These are phyloP conservation scores for Heliconius nattereri DNA, from an alignment of 1,140 invertebrate species.

Conservation along the genomic window DNA sequence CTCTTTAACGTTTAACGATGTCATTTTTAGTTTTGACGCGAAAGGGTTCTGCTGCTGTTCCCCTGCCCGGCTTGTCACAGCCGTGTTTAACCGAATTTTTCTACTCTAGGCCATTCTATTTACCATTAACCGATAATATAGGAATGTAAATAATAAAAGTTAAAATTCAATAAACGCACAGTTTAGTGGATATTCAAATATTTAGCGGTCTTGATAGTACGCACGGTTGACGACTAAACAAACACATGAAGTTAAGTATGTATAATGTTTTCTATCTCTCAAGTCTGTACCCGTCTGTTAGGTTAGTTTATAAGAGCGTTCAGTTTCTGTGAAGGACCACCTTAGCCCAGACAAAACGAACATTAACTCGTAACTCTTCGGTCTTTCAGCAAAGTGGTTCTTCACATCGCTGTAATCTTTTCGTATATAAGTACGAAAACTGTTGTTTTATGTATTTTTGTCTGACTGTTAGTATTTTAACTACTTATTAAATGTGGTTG, in stretches of 20 bases:
- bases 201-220: constrained; percentile 75
- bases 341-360: not conserved
- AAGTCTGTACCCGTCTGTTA: constrained; percentile 65
- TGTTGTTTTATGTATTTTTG: constrained; percentile 55
- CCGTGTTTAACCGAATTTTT: constrained; percentile 53
- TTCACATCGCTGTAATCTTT: constrained; percentile 59
- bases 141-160: constrained; percentile 67
- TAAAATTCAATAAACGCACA: constrained; percentile 78
- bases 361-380: not conserved
- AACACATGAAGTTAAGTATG: constrained; percentile 64
- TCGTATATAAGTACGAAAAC: constrained; percentile 56
- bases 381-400: constrained; percentile 16
- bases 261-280: constrained; percentile 67
- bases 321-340: constrained; percentile 39
- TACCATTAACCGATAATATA: constrained; percentile 55
- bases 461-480: constrained; percentile 51
- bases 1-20: constrained; percentile 42
- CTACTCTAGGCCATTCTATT: constrained; percentile 56
- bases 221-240: constrained; percentile 66
- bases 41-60: constrained; percentile 54
- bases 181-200: constrained; percentile 77
- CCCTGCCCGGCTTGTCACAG: constrained; percentile 40
- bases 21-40: constrained; percentile 34
- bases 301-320: constrained; percentile 55
- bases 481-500: constrained; percentile 46